Conservation (phyloP, 1,140 invertebrate genomes). For the Monomorium pharaonis region DNA sequence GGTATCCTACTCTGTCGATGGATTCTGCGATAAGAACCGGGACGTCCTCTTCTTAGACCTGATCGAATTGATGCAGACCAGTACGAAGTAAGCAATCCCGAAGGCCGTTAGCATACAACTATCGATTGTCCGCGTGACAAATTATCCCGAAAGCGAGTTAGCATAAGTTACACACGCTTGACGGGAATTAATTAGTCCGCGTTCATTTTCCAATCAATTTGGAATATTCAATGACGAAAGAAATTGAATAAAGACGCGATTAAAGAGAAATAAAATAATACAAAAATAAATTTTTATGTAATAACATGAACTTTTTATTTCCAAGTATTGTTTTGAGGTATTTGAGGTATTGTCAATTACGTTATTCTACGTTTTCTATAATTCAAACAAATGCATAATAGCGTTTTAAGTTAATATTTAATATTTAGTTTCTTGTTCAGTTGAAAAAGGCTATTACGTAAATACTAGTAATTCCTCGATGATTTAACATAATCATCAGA, state of each 20-base stretch:
- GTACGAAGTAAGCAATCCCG: conserved; percentile 87
- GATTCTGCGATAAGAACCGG: conserved; percentile 92
- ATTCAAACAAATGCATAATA: background rate
- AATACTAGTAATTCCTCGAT: background rate
- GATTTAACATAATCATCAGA: conserved; percentile 19
- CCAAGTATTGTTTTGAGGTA: background rate
- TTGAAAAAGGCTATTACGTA: background rate
- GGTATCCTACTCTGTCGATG: conserved; percentile 89
- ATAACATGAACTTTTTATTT: background rate
- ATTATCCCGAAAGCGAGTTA: background rate
- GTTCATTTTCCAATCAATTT: background rate
- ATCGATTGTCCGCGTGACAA: conserved; percentile 22
- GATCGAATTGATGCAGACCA: conserved; percentile 90
- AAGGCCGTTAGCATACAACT: background rate
- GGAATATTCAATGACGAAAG: background rate
- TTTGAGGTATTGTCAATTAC: background rate
- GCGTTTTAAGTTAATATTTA: background rate
- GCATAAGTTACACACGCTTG: background rate
- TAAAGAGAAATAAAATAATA: background rate
- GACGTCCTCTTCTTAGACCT: conserved; percentile 91
- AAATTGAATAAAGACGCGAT: background rate
- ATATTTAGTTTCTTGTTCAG: background rate
- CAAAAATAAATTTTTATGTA: background rate
- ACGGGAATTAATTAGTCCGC: background rate
- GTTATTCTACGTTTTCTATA: background rate